Evolutionary conservation across 2,113 vertebrate species (phyloP).

Genomic region (Platysteira castanea): DNA sequence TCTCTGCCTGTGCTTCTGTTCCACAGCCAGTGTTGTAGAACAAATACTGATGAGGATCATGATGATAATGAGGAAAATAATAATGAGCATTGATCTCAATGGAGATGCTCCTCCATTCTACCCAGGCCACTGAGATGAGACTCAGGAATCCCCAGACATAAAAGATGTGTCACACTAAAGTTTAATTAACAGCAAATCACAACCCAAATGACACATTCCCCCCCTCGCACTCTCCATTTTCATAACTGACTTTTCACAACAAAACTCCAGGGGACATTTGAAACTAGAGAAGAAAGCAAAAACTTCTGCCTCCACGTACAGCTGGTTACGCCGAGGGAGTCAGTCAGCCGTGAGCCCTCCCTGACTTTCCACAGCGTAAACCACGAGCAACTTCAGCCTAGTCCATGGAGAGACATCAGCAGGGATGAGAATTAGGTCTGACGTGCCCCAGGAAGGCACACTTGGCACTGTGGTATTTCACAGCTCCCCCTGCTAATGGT

Average conservation of each 20-base stretch:
- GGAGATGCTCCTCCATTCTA: slow-evolving; percentile 35
- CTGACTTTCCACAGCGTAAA: background rate
- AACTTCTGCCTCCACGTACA: background rate
- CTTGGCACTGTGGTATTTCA: background rate
- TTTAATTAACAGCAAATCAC: slow-evolving; percentile 63
- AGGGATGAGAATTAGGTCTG: background rate
- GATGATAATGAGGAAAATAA: slow-evolving; percentile 64
- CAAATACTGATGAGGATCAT: slow-evolving; percentile 59
- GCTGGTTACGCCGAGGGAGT: background rate
- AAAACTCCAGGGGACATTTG: slow-evolving; percentile 40
- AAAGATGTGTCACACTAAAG: slow-evolving; percentile 49
- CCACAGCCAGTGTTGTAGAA: slow-evolving; percentile 39
- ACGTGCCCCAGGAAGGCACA: background rate
- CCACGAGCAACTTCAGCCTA: background rate
- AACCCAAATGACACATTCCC: slow-evolving; percentile 35
- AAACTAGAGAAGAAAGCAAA: slow-evolving; percentile 10
- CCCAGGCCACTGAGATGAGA: slow-evolving; percentile 55
- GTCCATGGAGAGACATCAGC: background rate
- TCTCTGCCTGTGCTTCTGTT: background rate
- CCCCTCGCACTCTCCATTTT: background rate
- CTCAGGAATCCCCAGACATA: slow-evolving; percentile 54
- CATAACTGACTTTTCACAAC: slow-evolving; percentile 13
- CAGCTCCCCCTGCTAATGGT: background rate
- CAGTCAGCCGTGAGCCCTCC: background rate
- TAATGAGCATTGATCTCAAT: slow-evolving; percentile 59